Percentiles rank a stretch among this genome's conserved stretches.
Conservation (phyloP, 2,888 invertebrate genomes). For the Erpobdella octoculata region DNA sequence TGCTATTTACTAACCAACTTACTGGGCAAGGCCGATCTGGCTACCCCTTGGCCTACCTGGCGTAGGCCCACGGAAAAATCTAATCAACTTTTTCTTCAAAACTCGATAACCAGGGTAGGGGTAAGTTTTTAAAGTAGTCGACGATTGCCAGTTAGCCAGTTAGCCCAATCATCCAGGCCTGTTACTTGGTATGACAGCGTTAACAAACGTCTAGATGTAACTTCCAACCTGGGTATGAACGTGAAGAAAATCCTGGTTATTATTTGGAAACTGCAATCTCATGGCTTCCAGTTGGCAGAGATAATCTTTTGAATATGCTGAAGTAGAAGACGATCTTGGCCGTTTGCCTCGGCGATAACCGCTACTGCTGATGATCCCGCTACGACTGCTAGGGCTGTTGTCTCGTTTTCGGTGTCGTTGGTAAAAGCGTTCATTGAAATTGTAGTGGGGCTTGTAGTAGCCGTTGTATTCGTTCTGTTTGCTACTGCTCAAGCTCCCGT, state of each 20-base stretch:
- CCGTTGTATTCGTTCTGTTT: background rate
- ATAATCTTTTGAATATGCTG: constrained; percentile 9
- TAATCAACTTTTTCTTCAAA: no score
- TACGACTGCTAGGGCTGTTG: background rate
- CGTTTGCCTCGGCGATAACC: constrained; percentile 4
- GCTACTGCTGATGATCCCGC: no score
- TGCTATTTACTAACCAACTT: no score
- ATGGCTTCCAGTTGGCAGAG: constrained; percentile 24
- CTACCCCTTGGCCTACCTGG: no score
- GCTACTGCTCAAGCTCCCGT: background rate
- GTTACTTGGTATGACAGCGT: no score
- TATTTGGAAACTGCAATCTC: constrained; percentile 4
- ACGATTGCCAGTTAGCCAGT: no score
- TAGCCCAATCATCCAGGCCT: no score
- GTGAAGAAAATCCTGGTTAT: background rate
- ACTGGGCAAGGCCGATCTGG: no score
- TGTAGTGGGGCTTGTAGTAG: background rate
- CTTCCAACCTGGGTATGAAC: background rate
- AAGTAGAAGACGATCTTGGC: constrained; percentile 11
- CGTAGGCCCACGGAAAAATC: no score
- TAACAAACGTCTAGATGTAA: background rate
- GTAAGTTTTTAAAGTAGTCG: no score
- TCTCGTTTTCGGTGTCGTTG: background rate
- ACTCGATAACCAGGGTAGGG: no score
- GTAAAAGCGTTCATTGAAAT: background rate